A percentile compares a stretch with the other conserved stretches of the same genome.
These are phyloP conservation scores for Macrobrachium rosenbergii DNA, from an alignment of 1,140 invertebrate species.

Conservation along the genomic window DNA sequence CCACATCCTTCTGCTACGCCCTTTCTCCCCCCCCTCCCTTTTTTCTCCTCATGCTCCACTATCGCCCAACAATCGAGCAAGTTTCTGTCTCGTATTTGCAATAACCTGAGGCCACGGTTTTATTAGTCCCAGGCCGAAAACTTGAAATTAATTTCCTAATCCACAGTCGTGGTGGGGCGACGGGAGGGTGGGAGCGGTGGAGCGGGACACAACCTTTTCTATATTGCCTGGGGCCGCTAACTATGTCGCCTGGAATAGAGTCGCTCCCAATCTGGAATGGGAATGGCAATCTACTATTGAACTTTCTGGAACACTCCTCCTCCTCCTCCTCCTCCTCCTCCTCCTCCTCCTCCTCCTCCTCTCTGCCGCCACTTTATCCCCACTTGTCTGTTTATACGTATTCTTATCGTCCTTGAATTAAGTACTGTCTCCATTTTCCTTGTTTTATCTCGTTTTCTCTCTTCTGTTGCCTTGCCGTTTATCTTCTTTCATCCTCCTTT, in stretches of 20 bases:
- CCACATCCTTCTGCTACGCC: not conserved
- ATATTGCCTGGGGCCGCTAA: slow-evolving; percentile 27
- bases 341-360: not conserved
- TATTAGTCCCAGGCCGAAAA: slow-evolving; percentile 55
- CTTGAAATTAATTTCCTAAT: slow-evolving; percentile 56
- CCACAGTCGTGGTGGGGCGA: slow-evolving; percentile 23
- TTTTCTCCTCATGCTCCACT: not conserved
- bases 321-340: not conserved
- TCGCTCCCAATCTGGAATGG: slow-evolving; percentile 39
- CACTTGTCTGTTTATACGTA: not conserved
- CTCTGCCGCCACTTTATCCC: too few species aligned
- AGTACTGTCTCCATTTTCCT: not conserved
- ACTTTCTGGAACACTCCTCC: slow-evolving; percentile 18
- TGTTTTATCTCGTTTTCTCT: not conserved
- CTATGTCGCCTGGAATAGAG: slow-evolving; percentile 37
- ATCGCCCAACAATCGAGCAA: slow-evolving; percentile 37
- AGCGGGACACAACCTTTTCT: not conserved
- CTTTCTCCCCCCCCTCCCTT: not conserved
- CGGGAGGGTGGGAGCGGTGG: not conserved
- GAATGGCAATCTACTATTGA: slow-evolving; percentile 48
- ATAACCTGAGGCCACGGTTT: slow-evolving; percentile 50
- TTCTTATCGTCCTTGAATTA: not conserved
- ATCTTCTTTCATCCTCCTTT: not conserved
- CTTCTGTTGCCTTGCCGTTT: not conserved
- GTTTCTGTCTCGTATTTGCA: slow-evolving; percentile 49